These are phyloP conservation scores for Uria lomvia DNA, from an alignment of 2,113 vertebrate genomes.

Conservation along the genomic window DNA sequence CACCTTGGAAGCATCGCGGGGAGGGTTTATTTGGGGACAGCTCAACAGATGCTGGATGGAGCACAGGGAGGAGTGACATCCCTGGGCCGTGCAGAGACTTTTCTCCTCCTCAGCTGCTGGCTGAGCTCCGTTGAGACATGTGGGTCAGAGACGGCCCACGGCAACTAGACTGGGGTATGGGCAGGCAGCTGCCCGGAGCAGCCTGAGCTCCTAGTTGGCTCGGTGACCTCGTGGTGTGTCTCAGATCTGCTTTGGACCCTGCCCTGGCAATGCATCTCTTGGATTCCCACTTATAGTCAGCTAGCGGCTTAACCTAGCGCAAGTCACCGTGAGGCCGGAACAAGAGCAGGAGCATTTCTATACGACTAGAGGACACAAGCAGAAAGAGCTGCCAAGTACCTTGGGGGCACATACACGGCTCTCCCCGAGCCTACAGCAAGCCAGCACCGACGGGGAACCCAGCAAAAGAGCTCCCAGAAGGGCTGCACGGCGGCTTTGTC, in stretches of 20 bases:
- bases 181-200: background rate
- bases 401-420: accelerated
- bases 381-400: background rate
- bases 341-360: background rate
- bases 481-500: background rate
- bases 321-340: background rate
- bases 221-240: accelerated
- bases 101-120: background rate
- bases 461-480: background rate
- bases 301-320: background rate
- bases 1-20: accelerated
- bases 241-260: background rate
- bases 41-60: background rate
- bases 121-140: background rate
- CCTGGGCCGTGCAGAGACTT: background rate
- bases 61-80: background rate
- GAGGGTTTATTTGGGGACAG: background rate
- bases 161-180: background rate
- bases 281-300: background rate
- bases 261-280: background rate
- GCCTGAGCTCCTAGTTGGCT: background rate
- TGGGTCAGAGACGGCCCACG: accelerated
- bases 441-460: background rate
- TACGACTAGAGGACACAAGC: background rate
- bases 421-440: background rate